Conservation (phyloP, 2,888 invertebrate species). For the Thysanoteuthis rhombus region DNA sequence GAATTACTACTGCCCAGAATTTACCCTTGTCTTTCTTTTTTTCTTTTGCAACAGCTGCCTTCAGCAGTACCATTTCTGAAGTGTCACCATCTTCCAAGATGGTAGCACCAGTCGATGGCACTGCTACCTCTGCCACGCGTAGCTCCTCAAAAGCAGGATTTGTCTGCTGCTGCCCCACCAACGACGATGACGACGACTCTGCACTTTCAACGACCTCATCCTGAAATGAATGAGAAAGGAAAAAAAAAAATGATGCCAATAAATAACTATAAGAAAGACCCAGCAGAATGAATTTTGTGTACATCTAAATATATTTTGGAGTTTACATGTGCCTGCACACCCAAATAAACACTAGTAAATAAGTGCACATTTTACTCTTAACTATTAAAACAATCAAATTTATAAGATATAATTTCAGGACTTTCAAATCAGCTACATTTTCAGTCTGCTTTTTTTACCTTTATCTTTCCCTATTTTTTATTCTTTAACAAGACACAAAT, state of each 20-base stretch:
- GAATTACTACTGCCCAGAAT: neutral
- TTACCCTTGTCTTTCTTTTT: conserved; percentile 28
- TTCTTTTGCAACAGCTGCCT: conserved; percentile 27
- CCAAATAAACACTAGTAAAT: neutral
- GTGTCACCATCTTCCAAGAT: conserved; percentile 28
- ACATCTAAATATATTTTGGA: neutral
- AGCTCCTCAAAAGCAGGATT: conserved; percentile 28
- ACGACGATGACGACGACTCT: neutral
- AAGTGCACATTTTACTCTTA: neutral
- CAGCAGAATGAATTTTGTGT: neutral
- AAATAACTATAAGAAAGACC: neutral
- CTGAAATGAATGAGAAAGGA: neutral
- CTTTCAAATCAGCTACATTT: neutral
- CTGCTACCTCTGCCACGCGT: conserved; percentile 24
- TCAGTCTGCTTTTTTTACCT: neutral
- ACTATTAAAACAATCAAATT: too few species aligned
- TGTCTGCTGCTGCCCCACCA: conserved; percentile 19
- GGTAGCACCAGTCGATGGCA: conserved; percentile 25
- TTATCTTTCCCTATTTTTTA: neutral
- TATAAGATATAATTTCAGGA: neutral
- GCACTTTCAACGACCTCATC: conserved; percentile 1
- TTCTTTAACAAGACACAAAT: too few species aligned
- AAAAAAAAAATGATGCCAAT: neutral
- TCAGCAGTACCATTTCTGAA: conserved; percentile 28
- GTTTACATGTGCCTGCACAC: neutral